Percentiles rank a stretch among this genome's conserved stretches.
Conservation (phyloP, 2,797 vertebrate genomes). For the Dendrocincla tyrannina region DNA sequence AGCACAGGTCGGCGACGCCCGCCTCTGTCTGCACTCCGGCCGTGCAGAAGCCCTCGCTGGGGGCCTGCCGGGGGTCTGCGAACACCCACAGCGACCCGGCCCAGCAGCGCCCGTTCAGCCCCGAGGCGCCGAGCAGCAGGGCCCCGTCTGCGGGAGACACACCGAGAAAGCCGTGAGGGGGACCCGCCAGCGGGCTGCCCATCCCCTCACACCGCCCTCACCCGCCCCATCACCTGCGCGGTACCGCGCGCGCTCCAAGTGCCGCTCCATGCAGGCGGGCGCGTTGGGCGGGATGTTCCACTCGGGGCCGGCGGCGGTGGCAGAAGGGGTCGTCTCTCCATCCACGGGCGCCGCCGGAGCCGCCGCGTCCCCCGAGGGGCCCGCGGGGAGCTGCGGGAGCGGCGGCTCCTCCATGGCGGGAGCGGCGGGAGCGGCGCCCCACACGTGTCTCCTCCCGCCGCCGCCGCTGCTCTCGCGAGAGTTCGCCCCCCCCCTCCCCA, state of each 20-base stretch:
- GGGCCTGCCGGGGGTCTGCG: constrained; percentile 86
- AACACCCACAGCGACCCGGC: constrained; percentile 94
- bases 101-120: constrained; percentile 90
- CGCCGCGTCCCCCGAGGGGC: neutral
- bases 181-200: no score
- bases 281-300: constrained; percentile 91
- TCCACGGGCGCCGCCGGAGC: neutral
- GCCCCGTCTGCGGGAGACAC: constrained; percentile 80
- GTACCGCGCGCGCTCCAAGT: constrained; percentile 87
- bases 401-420: constrained; percentile 12
- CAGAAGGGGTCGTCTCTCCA: neutral
- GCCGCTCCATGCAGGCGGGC: constrained; percentile 93
- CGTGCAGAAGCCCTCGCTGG: constrained; percentile 91
- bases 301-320: constrained; percentile 15
- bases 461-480: neutral
- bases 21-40: constrained; percentile 94
- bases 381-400: neutral
- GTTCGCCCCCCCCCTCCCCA: neutral
- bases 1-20: constrained; percentile 87
- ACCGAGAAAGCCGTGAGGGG: neutral
- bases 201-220: neutral
- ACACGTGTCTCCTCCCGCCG: neutral
- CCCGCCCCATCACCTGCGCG: constrained; percentile 76
- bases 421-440: neutral
- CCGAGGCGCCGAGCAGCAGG: constrained; percentile 89